A percentile compares a stretch with the other conserved stretches of the same genome.
Conservation (phyloP, 1,140 invertebrate genomes). For the Arion vulgaris region DNA sequence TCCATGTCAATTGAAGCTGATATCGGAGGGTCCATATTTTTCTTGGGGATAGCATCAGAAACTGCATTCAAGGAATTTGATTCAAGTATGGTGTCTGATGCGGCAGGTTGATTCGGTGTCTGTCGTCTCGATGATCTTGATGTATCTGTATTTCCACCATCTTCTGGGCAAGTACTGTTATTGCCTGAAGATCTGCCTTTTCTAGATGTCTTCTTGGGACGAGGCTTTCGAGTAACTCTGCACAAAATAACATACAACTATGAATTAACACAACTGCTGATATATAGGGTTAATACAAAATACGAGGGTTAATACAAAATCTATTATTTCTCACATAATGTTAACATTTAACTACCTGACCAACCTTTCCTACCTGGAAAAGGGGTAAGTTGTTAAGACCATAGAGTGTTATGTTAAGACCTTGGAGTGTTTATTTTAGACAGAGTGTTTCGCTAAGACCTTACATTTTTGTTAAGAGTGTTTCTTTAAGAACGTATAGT, state of each 20-base stretch:
- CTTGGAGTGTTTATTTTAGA: too few relatives aligned
- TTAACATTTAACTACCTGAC: too few relatives aligned
- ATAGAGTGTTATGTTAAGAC: too few relatives aligned
- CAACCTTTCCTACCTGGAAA: too few relatives aligned
- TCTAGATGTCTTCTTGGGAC: slow-evolving; percentile 26
- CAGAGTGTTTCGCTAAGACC: too few relatives aligned
- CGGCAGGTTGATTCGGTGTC: neutral
- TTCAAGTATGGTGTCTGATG: neutral
- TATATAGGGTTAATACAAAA: too few relatives aligned
- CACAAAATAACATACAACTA: neutral
- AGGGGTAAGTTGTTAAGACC: too few relatives aligned
- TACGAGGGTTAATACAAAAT: too few relatives aligned
- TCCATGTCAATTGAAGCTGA: neutral
- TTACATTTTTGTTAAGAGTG: too few relatives aligned
- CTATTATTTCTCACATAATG: too few relatives aligned
- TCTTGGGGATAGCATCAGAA: neutral
- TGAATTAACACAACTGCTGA: too few relatives aligned
- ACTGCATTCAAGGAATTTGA: neutral
- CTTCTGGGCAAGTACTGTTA: slow-evolving; percentile 34
- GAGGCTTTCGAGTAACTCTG: slow-evolving; percentile 21
- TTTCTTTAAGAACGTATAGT: too few relatives aligned
- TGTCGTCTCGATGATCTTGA: slow-evolving; percentile 6
- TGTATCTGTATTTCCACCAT: slow-evolving; percentile 26
- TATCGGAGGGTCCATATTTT: neutral
- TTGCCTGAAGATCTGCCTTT: slow-evolving; percentile 34